Percentiles rank a stretch among this genome's conserved stretches.
Conservation (phyloP, 2,113 vertebrate genomes). For the Chaetorhynchus papuensis region DNA sequence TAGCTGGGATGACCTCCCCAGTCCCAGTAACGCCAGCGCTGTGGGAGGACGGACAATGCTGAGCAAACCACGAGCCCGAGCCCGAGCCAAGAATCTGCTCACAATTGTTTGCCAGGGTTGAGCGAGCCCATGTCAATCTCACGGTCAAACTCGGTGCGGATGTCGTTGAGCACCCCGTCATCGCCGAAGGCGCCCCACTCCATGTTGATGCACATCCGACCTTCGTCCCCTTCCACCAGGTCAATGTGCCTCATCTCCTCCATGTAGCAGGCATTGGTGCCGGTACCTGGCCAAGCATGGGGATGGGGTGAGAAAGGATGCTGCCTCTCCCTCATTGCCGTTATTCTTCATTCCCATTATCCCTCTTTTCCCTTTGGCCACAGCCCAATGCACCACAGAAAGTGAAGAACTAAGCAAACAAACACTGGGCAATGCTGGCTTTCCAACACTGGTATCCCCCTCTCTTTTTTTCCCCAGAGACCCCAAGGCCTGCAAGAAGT, state of each 20-base stretch:
- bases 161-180: constrained; percentile 81
- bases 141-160: constrained; percentile 86
- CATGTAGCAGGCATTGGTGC: constrained; percentile 97
- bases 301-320: accelerated
- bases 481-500: background rate
- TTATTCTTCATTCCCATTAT: background rate
- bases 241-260: constrained; percentile 96
- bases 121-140: constrained; percentile 94
- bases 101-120: constrained; percentile 95
- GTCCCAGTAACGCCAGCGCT: background rate
- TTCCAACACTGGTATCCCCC: background rate
- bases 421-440: accelerated
- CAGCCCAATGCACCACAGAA: background rate
- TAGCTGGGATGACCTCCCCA: background rate
- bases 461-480: background rate
- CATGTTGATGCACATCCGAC: constrained; percentile 95
- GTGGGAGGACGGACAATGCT: background rate
- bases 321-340: background rate
- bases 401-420: background rate
- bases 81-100: constrained; percentile 53
- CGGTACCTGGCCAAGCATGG: constrained; percentile 75
- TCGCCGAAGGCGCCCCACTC: constrained; percentile 98
- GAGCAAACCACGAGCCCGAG: background rate
- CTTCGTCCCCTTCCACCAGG: constrained; percentile 90
- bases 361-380: background rate